Base-by-base conservation (phyloP, 2,113 vertebrate genomes). In the Proterorhinus semilunaris region DNA sequence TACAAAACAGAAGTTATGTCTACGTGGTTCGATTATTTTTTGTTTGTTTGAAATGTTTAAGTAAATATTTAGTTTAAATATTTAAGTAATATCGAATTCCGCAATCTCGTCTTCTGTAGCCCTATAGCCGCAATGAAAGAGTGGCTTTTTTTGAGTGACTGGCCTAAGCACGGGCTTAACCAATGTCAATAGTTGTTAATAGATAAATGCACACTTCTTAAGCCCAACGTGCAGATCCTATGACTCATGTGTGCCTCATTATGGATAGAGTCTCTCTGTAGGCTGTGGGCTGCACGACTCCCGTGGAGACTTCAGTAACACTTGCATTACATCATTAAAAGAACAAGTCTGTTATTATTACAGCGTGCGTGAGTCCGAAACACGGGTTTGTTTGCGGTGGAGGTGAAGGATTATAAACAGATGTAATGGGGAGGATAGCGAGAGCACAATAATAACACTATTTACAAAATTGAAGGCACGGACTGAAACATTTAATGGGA, bases 221-320 rank as follows among this genome's bases (percentile, higher is more conserved):
- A 6, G 44, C 45, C 17, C 58, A 46, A 12, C 1, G 7, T 45
- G 45, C 43, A 8, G 62, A n/a, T 54, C 45, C 59, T n/a, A 13
- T 55, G 69, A 72, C 66, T 72, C 72, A 64, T 51, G 49, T 16
- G 64, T 66, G 62, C 49, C 66, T 64, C 76, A 81, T 82, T 76
- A 78, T 65, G 52, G 53, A 55, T 75, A 65, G 68, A 42, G 53
- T 55, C 55, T 58, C 55, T 58, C 55, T 42, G 55, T 58, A 21
- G 44, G 27, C 72, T 74, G 48, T 63, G 48, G 62, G 13, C 71
- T 72, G 62, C 59, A 64, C 72, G 59, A 72, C 43, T 8, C 72
- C 68, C 59, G 48, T 70, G 48, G 57, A 54, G 63, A 46, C 51
- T 17, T 46, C 16, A 62, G 6, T 36, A 65, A 61, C 62, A 66